phyloP scores from a whole-genome alignment of 2,888 invertebrate genomes.

The Piscicola geometra region DNA sequence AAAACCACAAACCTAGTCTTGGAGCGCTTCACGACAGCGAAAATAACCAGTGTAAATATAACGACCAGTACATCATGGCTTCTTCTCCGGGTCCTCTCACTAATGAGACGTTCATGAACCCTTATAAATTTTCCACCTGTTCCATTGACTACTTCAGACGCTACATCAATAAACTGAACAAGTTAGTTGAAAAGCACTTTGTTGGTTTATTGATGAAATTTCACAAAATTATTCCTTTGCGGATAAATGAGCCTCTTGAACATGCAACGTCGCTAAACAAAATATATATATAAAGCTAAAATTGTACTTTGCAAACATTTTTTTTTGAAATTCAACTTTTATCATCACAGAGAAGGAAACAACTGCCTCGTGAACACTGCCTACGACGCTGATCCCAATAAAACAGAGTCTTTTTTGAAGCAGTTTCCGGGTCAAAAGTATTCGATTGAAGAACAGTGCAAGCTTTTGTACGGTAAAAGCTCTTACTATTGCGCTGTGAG shows the following conservation, averaged over 20 bases:
- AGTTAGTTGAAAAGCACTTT: no score
- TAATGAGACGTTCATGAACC: not conserved
- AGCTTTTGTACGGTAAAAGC: slow-evolving; percentile 48
- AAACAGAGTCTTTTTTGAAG: slow-evolving; percentile 18
- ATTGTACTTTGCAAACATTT: no score
- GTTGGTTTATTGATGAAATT: no score
- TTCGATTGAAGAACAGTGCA: slow-evolving; percentile 48
- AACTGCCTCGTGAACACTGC: no score
- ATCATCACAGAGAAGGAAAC: no score
- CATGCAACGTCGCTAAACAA: no score
- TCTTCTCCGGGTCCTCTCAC: not conserved
- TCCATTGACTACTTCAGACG: not conserved
- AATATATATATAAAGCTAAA: no score
- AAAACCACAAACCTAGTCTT: slow-evolving; percentile 41
- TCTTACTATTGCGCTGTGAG: not conserved
- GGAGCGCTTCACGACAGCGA: slow-evolving; percentile 45
- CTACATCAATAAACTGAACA: not conserved
- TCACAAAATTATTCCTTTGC: no score
- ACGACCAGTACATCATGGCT: not conserved
- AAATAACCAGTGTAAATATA: slow-evolving; percentile 37
- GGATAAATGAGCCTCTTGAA: no score
- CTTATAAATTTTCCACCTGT: not conserved
- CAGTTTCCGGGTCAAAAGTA: slow-evolving; percentile 47
- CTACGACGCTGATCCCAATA: no score
- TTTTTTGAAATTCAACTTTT: no score